Evolutionary conservation across 2,797 vertebrate genomes (phyloP).

Genomic region (Harpagifer antarcticus): DNA sequence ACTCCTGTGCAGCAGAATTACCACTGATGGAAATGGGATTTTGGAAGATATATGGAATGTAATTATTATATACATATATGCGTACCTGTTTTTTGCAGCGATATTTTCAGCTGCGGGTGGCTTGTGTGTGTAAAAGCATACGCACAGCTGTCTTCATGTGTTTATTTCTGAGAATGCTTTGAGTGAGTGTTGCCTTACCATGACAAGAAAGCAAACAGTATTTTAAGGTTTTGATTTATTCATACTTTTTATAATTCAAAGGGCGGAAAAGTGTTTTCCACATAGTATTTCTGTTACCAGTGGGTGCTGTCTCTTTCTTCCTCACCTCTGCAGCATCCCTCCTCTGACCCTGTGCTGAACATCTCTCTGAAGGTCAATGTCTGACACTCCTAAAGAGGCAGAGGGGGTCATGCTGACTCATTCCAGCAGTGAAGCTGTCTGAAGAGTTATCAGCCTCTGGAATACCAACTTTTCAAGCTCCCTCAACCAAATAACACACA

Average conservation of each 20-base stretch:
- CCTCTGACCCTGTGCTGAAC: slow-evolving; percentile 61
- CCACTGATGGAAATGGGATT: slow-evolving; percentile 86
- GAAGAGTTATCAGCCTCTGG: slow-evolving; percentile 62
- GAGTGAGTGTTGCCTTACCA: slow-evolving; percentile 15
- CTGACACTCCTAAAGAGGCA: slow-evolving; percentile 63
- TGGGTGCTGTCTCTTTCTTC: slow-evolving; percentile 19
- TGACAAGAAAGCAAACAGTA: slow-evolving; percentile 6
- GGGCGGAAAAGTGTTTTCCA: slow-evolving; percentile 15
- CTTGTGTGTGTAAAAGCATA: slow-evolving; percentile 23
- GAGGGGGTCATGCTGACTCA: slow-evolving; percentile 73
- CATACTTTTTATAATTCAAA: slow-evolving; percentile 27
- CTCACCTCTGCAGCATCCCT: slow-evolving; percentile 34
- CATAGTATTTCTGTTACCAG: slow-evolving; percentile 22
- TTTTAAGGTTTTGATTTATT: slow-evolving; percentile 27
- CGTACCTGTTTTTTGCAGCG: slow-evolving; percentile 73
- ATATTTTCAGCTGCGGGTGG: slow-evolving; percentile 61
- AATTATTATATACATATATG: slow-evolving; percentile 88
- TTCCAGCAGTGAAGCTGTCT: slow-evolving; percentile 70
- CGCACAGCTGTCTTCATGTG: slow-evolving; percentile 33
- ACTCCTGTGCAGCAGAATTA: slow-evolving; percentile 83
- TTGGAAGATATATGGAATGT: slow-evolving; percentile 85
- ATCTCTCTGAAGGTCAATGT: slow-evolving; percentile 57
- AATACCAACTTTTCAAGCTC: slow-evolving; percentile 77
- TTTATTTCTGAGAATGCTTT: slow-evolving; percentile 36
- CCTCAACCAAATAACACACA: slow-evolving; percentile 58